A percentile compares a stretch with the other conserved stretches of the same genome.
These are phyloP conservation scores for Cariama cristata DNA, from an alignment of 2,113 vertebrate species.

Conservation along the genomic window DNA sequence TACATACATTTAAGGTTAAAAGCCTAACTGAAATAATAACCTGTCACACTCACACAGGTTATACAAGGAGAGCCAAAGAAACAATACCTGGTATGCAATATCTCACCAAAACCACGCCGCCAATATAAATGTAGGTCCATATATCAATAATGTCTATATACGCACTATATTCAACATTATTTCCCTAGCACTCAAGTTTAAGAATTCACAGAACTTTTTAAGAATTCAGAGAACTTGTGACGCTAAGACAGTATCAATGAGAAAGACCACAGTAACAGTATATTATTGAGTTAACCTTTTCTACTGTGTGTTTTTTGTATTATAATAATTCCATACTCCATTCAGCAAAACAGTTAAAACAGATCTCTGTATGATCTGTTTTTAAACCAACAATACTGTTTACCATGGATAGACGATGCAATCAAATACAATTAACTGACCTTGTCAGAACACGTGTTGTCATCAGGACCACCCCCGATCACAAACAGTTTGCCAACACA, in stretches of 20 bases:
- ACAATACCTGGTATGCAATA: neutral
- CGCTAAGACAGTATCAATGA: neutral
- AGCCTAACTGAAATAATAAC: neutral
- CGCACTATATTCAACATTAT: too few relatives aligned
- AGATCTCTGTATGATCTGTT: neutral
- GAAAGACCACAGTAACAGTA: neutral
- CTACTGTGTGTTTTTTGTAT: neutral
- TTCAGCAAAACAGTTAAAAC: neutral
- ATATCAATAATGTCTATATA: neutral
- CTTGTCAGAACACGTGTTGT: constrained; percentile 98
- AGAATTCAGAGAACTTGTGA: neutral
- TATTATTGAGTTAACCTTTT: neutral
- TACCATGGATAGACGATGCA: neutral
- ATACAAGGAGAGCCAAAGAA: neutral
- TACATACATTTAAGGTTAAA: neutral
- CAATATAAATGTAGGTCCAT: neutral
- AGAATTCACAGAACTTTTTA: neutral
- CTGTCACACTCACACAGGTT: neutral
- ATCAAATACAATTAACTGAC: constrained; percentile 62
- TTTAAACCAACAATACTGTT: neutral
- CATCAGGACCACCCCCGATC: constrained; percentile 94
- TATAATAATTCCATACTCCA: neutral
- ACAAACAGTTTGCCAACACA: constrained; percentile 94
- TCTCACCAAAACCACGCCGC: neutral
- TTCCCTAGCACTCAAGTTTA: neutral